phyloP scores from a whole-genome alignment of 2,797 vertebrate species.

The Synanceia verrucosa region DNA sequence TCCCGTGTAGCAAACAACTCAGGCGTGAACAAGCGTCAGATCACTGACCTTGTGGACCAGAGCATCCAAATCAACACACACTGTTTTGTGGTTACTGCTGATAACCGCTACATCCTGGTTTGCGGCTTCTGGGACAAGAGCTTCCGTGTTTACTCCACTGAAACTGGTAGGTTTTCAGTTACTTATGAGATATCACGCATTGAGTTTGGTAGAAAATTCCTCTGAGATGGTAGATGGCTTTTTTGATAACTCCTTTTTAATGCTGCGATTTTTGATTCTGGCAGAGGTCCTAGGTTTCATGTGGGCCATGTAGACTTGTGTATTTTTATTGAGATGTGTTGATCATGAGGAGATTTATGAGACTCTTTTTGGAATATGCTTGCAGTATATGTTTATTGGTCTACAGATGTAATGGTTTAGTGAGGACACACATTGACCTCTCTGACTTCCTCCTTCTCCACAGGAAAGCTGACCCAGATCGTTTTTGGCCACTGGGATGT shows the following conservation, averaged over 20 bases:
- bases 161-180: constrained; percentile 87
- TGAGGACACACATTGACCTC: neutral
- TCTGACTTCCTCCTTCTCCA: constrained; percentile 7
- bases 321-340: neutral
- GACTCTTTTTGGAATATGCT: neutral
- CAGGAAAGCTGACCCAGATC: constrained; percentile 98
- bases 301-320: neutral
- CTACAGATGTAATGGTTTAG: neutral
- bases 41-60: constrained; percentile 99
- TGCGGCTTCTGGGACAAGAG: constrained; percentile 99
- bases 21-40: constrained; percentile 96
- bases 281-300: constrained; percentile 6
- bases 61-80: constrained; percentile 99
- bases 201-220: neutral
- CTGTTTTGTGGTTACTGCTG: constrained; percentile 99
- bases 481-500: constrained; percentile 99
- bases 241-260: neutral
- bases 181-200: neutral
- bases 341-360: neutral
- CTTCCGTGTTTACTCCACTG: constrained; percentile 98
- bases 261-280: neutral
- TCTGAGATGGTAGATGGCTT: neutral
- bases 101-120: constrained; percentile 98
- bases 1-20: constrained; percentile 91
- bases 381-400: neutral